Evolutionary conservation across 2,797 vertebrate species (phyloP).

Genomic region (Phataginus tetradactyla): DNA sequence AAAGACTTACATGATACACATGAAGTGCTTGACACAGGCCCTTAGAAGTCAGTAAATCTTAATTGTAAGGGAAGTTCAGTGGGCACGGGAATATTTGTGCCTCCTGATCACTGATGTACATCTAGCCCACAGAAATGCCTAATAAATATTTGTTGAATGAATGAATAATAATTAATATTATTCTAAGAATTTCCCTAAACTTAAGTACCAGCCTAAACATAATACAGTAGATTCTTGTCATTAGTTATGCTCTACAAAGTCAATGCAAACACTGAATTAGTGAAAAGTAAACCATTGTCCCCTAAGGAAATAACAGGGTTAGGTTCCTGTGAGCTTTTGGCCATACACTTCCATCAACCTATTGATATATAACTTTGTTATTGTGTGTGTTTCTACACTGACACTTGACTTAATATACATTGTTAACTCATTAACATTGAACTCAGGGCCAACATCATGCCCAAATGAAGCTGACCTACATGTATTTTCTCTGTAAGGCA

Average conservation of each 20-base stretch:
- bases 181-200: neutral
- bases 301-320: neutral
- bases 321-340: neutral
- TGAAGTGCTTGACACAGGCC: neutral
- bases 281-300: neutral
- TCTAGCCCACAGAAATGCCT: neutral
- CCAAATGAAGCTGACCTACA: no score
- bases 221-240: neutral
- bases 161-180: neutral
- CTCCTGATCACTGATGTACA: neutral
- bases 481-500: neutral
- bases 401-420: neutral
- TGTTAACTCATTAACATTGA: neutral
- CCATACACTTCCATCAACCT: neutral
- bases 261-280: neutral
- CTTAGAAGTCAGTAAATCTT: neutral
- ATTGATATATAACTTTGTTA: neutral
- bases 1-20: neutral
- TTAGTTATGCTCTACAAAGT: neutral
- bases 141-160: neutral
- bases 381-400: neutral
- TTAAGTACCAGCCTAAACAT: neutral
- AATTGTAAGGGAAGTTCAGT: neutral
- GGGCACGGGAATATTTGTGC: neutral
- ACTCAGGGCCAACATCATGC: neutral